These are phyloP conservation scores for Meandrina meandrites DNA, from an alignment of 92 coral and sea anemone genomes.

Conservation along the genomic window DNA sequence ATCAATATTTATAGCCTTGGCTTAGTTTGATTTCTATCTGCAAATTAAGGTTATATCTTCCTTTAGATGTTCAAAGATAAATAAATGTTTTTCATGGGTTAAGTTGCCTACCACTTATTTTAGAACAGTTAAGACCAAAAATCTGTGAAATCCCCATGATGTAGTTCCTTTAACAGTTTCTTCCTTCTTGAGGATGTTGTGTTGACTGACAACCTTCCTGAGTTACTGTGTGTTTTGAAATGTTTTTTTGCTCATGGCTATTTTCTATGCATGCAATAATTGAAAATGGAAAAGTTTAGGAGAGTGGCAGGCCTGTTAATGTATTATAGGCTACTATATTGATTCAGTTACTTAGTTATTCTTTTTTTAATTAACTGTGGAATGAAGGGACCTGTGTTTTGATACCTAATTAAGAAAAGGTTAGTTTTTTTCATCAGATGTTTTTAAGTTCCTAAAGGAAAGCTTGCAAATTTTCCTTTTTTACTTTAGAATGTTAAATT, in stretches of 20 bases:
- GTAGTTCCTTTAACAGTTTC: too few species aligned
- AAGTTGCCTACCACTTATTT: too few species aligned
- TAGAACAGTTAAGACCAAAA: too few species aligned
- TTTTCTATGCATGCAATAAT: neutral
- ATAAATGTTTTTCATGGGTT: too few species aligned
- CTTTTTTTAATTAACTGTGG: neutral
- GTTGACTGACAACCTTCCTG: neutral
- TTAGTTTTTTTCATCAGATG: neutral
- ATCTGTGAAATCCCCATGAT: too few species aligned
- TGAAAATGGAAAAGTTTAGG: neutral
- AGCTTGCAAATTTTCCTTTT: neutral
- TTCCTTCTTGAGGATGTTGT: too few species aligned
- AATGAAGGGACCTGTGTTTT: neutral
- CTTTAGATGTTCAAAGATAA: too few species aligned
- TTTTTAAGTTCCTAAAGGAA: neutral
- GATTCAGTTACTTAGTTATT: neutral
- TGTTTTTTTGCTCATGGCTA: neutral
- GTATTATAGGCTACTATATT: too few species aligned
- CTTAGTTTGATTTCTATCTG: too few species aligned
- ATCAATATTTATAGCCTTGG: too few species aligned
- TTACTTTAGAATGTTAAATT: neutral
- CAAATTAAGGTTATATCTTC: too few species aligned
- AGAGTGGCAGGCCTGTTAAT: too few species aligned
- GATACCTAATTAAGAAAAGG: neutral
- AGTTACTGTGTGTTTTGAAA: neutral